A percentile compares a stretch with the other conserved stretches of the same genome.
phyloP scores from a whole-genome alignment of 2,888 invertebrate genomes.

The Hoplodrina blanda region DNA sequence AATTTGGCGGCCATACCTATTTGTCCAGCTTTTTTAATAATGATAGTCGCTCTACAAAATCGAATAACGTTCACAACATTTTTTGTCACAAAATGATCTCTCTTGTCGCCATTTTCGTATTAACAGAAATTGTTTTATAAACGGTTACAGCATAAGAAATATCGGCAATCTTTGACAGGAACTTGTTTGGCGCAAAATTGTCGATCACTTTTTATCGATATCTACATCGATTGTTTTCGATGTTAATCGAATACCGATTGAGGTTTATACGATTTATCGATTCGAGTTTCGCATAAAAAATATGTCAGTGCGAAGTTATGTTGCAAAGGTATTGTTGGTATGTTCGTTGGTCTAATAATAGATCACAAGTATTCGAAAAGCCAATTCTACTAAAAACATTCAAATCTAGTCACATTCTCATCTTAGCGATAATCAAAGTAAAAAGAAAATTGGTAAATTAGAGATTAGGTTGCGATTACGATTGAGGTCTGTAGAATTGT shows the following conservation, averaged over 20 bases:
- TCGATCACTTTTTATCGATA: conserved; percentile 70
- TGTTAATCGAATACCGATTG: conserved; percentile 68
- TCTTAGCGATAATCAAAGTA: too few species aligned
- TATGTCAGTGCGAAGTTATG: conserved; percentile 36
- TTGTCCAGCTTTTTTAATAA: conserved; percentile 17
- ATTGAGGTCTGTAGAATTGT: too few species aligned
- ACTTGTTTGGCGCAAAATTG: conserved; percentile 67
- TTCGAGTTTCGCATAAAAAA: conserved; percentile 49
- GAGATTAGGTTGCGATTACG: too few species aligned
- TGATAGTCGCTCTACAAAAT: conserved; percentile 45
- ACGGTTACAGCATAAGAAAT: conserved; percentile 65
- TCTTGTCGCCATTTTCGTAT: conserved; percentile 68
- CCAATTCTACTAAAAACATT: too few species aligned
- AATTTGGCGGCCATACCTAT: not conserved
- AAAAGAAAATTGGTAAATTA: too few species aligned
- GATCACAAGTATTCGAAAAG: not conserved
- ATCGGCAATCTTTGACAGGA: conserved; percentile 66
- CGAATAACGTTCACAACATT: conserved; percentile 52
- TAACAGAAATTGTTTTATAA: conserved; percentile 73
- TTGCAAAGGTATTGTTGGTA: conserved; percentile 39
- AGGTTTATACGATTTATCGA: conserved; percentile 63
- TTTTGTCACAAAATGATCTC: conserved; percentile 60
- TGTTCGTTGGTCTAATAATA: conserved; percentile 8
- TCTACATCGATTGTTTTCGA: conserved; percentile 72
- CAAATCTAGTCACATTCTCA: too few species aligned